These are phyloP conservation scores for Eulemur macaco DNA, from an alignment of 2,113 vertebrate genomes.

Conservation along the genomic window DNA sequence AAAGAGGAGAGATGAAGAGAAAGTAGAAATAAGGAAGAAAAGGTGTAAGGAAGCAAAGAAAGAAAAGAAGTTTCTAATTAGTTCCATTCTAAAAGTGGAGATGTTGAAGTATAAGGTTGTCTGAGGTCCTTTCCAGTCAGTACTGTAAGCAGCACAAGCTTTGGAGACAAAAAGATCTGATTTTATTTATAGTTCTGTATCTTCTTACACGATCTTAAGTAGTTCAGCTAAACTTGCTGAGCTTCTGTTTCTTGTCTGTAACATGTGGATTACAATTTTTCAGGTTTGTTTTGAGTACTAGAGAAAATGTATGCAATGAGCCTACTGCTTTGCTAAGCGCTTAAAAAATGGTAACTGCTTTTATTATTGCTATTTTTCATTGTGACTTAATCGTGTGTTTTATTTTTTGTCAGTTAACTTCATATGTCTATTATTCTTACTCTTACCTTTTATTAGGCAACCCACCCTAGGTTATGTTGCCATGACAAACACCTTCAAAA, in stretches of 20 bases:
- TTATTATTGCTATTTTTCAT: constrained; percentile 7
- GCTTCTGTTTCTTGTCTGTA: neutral
- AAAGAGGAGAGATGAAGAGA: neutral
- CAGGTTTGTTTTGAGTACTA: neutral
- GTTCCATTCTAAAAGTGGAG: neutral
- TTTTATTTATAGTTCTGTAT: neutral
- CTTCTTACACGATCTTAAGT: neutral
- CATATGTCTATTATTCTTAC: neutral
- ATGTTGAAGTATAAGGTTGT: neutral
- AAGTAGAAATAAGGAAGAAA: neutral
- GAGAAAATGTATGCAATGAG: neutral
- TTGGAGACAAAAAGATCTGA: neutral
- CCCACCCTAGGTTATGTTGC: neutral
- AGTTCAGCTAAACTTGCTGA: neutral
- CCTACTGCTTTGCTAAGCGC: neutral
- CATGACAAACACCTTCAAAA: neutral
- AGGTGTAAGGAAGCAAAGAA: neutral
- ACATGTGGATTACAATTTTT: neutral
- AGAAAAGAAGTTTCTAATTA: neutral
- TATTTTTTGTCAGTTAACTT: neutral
- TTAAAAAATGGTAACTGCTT: neutral
- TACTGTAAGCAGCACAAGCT: neutral
- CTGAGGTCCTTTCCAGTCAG: neutral
- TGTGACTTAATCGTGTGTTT: neutral
- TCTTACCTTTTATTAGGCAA: neutral